Evolutionary conservation across 2,888 invertebrate genomes (phyloP).

Genomic region (Thymelicus lineola): DNA sequence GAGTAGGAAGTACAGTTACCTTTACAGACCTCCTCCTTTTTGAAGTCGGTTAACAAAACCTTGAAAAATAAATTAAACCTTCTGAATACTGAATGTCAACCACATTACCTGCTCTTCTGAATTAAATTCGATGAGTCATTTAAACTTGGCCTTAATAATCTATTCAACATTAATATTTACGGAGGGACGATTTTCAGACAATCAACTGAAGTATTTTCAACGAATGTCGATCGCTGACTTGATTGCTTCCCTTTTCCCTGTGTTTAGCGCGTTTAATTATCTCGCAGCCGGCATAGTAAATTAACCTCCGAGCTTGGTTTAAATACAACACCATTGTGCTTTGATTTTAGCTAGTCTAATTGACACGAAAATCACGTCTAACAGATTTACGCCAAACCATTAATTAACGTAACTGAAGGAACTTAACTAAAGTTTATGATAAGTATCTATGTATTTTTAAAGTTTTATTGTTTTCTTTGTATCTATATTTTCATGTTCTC

Average conservation of each 20-base stretch:
- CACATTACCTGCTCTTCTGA: background rate
- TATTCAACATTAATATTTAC: conserved; percentile 14
- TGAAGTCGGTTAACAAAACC: too few relatives aligned
- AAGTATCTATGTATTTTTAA: too few relatives aligned
- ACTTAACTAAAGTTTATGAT: background rate
- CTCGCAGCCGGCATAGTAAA: conserved; percentile 26
- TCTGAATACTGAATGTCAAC: background rate
- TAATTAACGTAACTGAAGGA: background rate
- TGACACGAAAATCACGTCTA: conserved; percentile 28
- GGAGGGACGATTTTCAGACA: conserved; percentile 8
- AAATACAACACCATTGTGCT: conserved; percentile 24
- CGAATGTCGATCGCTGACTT: conserved; percentile 11
- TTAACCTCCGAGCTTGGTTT: conserved; percentile 26
- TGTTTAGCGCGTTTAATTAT: conserved; percentile 27
- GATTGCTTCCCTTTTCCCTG: conserved; percentile 20
- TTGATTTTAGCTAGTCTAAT: conserved; percentile 22
- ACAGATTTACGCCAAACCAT: conserved; percentile 3
- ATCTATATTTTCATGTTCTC: background rate
- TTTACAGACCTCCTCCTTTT: too few relatives aligned
- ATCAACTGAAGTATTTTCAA: conserved; percentile 12
- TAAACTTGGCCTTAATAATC: conserved; percentile 1
- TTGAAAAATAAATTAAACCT: too few relatives aligned
- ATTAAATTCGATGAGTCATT: background rate
- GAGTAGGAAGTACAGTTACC: too few relatives aligned
- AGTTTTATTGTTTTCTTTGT: background rate